Evolutionary conservation across 2,113 vertebrate species (phyloP).

Genomic region (Capra hircus): DNA sequence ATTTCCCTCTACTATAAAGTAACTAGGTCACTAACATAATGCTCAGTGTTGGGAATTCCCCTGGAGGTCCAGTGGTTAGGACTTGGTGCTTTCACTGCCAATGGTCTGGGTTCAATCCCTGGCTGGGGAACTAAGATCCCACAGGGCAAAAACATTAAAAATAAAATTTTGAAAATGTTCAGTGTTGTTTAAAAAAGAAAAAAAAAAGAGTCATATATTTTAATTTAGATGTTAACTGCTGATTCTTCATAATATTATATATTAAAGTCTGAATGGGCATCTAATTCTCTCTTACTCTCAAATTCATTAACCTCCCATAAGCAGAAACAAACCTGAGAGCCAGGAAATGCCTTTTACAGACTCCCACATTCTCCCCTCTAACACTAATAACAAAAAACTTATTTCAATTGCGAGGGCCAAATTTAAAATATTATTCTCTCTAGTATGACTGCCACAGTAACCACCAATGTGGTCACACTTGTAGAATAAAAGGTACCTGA

Average conservation of each 20-base stretch:
- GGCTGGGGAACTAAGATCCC: background rate
- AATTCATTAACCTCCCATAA: background rate
- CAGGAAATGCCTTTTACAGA: background rate
- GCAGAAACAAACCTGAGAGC: background rate
- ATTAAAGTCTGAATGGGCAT: background rate
- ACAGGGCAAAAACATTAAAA: background rate
- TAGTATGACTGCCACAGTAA: slow-evolving; percentile 25
- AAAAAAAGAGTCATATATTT: background rate
- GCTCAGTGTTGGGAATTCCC: background rate
- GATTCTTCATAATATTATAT: background rate
- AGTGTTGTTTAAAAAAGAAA: background rate
- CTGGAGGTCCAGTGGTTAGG: background rate
- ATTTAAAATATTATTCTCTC: slow-evolving; percentile 19
- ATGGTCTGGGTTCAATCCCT: background rate
- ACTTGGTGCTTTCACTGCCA: background rate
- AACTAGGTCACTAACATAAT: slow-evolving; percentile 4
- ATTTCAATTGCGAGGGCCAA: background rate
- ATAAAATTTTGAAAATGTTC: background rate
- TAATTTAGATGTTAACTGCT: slow-evolving; percentile 24
- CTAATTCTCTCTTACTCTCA: slow-evolving; percentile 13
- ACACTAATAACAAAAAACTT: background rate
- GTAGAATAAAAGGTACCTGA: background rate
- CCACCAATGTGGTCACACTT: background rate
- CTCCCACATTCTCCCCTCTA: too few relatives aligned
- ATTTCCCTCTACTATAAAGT: background rate